Evolutionary conservation across 2,797 vertebrate species (phyloP), one percentile per base, ranked within the genome.

Genomic region (Carduelis carduelis): DNA sequence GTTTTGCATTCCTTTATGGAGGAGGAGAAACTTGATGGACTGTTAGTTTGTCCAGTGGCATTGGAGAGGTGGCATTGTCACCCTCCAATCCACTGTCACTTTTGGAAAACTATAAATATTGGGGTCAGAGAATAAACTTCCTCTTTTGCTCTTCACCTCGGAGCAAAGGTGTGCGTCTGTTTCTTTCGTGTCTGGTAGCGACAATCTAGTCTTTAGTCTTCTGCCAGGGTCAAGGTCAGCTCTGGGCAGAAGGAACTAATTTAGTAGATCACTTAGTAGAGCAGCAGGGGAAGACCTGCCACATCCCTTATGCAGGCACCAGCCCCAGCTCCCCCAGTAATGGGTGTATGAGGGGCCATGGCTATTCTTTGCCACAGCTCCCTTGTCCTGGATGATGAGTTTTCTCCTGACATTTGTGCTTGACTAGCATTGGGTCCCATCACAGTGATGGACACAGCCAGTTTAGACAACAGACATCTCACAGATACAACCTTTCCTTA

Each of bases 321-420:
- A 50, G 28, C 28, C 9, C 12, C 9, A 39, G 9, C 13, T 71
- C 52, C 24, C 14, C 24, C 3, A 22, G 34, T 9, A 43, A 26
- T 1, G 4, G 4, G 5, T 6, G 7, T 32, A 2, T 37, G 6
- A 22, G 22, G 7, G 19, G 10, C 8, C 34, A 20, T 55, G n/a
- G 8, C 13, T 55, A 2, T 34, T 65, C n/a, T 53, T 57, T 53
- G 12, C 14, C 16, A 46, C 30, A 77, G 27, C 1, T 65, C 6
- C 12, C 7, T 13, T 43, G 17, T 6, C 3, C 37, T 65, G 21
- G 19, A 53, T 2, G 3, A 18, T 56, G 34, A 83, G 32, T 5
- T 53, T 4, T 27, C 28, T 72, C 37, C n/a, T 82, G 19, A n/a
- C 1, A 56, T 50, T 63, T 47, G 13, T 68, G 15, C 30, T 80